These are phyloP conservation scores for Zoanthus solanderi DNA, from an alignment of 92 coral and sea anemone species.

Conservation along the genomic window DNA sequence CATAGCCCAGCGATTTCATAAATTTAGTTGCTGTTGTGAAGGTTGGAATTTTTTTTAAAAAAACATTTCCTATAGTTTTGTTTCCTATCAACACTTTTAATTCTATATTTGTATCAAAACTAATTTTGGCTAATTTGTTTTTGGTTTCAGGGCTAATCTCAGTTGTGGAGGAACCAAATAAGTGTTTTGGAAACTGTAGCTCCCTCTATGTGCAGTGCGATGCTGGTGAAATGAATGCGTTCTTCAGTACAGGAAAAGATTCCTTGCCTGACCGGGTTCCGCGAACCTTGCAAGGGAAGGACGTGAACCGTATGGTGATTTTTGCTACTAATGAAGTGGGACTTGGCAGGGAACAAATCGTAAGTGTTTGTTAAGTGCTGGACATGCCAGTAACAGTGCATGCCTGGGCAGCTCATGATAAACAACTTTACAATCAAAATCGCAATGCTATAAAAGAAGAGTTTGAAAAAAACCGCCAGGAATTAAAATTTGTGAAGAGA, in stretches of 20 bases:
- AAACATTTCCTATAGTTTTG: not conserved
- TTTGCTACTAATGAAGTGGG: constrained; percentile 33
- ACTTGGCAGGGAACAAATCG: constrained; percentile 38
- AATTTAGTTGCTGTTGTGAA: not conserved
- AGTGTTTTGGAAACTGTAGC: constrained; percentile 35
- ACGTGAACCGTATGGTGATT: constrained; percentile 11
- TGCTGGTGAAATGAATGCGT: not conserved
- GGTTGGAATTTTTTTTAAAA: not conserved
- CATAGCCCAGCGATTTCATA: not conserved
- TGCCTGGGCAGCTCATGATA: constrained; percentile 31
- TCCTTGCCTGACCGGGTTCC: not conserved
- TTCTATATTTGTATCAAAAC: not conserved
- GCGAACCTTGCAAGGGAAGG: constrained; percentile 20
- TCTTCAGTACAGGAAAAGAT: constrained; percentile 24
- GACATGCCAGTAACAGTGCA: constrained; percentile 2
- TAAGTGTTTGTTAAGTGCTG: not conserved
- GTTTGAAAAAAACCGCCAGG: constrained; percentile 1
- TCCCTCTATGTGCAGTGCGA: constrained; percentile 5
- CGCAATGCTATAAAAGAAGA: not conserved
- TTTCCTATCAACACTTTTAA: not conserved
- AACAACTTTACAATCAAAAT: constrained; percentile 22
- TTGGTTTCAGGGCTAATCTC: not conserved
- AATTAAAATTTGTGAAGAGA: not conserved
- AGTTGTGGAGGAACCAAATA: not conserved
- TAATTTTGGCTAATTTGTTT: not conserved